Evolutionary conservation across 2,888 invertebrate genomes (phyloP).

Genomic region (Cyaniris semiargus): DNA sequence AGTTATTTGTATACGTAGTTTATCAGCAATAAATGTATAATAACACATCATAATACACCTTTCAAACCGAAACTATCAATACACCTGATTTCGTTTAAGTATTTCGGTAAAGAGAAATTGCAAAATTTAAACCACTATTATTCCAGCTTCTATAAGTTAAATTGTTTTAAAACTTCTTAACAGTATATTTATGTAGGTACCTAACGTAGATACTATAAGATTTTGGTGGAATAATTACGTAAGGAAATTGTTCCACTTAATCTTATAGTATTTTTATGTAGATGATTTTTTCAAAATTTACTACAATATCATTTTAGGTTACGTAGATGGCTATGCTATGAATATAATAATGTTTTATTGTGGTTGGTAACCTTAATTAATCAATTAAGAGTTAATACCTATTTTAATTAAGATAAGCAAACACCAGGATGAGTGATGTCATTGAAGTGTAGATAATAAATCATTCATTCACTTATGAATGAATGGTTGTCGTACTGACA

Average conservation of each 20-base stretch:
- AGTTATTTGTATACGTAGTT: too few relatives aligned
- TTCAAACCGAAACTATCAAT: too few relatives aligned
- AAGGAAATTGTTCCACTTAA: background rate
- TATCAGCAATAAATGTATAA: too few relatives aligned
- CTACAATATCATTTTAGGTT: background rate
- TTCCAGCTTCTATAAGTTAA: too few relatives aligned
- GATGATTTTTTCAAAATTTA: background rate
- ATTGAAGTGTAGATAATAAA: constrained; percentile 5
- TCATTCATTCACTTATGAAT: constrained; percentile 6
- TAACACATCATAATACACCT: too few relatives aligned
- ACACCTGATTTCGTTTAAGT: too few relatives aligned
- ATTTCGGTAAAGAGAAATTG: too few relatives aligned
- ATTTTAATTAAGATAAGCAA: constrained; percentile 10
- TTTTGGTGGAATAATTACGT: too few relatives aligned
- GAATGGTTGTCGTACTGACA: background rate
- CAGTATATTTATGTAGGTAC: too few relatives aligned
- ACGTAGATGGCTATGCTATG: background rate
- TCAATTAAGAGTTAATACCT: background rate
- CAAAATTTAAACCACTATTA: too few relatives aligned
- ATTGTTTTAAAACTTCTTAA: too few relatives aligned
- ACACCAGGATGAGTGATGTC: background rate
- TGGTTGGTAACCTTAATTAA: background rate
- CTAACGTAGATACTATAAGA: too few relatives aligned
- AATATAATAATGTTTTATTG: background rate
- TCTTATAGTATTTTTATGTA: background rate